Evolutionary conservation across 2,888 invertebrate genomes (phyloP).

Genomic region (Mesoligia furuncula): DNA sequence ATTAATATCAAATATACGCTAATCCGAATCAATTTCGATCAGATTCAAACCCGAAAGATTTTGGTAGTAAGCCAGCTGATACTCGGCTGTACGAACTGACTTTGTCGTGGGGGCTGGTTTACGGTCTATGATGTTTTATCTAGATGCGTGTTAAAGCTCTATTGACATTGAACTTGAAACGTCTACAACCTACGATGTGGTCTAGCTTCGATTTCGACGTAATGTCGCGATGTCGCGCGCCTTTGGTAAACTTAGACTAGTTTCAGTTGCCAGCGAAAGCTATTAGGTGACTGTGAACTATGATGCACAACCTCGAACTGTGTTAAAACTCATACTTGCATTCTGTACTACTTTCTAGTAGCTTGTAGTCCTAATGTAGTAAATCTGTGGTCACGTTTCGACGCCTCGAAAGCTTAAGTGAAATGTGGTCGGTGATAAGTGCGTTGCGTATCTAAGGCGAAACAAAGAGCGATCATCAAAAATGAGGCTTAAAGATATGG

Average conservation of each 20-base stretch:
- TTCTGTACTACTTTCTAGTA: neutral
- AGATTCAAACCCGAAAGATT: neutral
- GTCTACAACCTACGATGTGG: slow-evolving; percentile 37
- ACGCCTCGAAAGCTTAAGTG: neutral
- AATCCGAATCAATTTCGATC: neutral
- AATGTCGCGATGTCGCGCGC: slow-evolving; percentile 47
- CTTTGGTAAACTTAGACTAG: slow-evolving; percentile 16
- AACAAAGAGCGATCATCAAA: slow-evolving; percentile 9
- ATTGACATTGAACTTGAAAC: slow-evolving; percentile 59
- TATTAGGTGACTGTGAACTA: slow-evolving; percentile 15
- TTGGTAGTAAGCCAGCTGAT: neutral
- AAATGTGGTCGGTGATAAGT: slow-evolving; percentile 2
- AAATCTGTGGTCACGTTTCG: neutral
- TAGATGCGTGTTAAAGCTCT: slow-evolving; percentile 39
- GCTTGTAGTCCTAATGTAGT: neutral
- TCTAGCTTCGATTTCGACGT: slow-evolving; percentile 29
- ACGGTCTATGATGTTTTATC: neutral
- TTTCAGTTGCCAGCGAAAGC: slow-evolving; percentile 32
- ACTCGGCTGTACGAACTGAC: slow-evolving; percentile 28
- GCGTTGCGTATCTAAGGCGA: neutral
- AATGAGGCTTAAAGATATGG: slow-evolving; percentile 51
- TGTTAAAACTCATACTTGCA: slow-evolving; percentile 6
- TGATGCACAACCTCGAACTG: neutral
- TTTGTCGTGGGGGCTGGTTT: slow-evolving; percentile 21
- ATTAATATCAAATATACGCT: neutral